phyloP scores from a whole-genome alignment of 2,797 vertebrate genomes.

The Masticophis lateralis region DNA sequence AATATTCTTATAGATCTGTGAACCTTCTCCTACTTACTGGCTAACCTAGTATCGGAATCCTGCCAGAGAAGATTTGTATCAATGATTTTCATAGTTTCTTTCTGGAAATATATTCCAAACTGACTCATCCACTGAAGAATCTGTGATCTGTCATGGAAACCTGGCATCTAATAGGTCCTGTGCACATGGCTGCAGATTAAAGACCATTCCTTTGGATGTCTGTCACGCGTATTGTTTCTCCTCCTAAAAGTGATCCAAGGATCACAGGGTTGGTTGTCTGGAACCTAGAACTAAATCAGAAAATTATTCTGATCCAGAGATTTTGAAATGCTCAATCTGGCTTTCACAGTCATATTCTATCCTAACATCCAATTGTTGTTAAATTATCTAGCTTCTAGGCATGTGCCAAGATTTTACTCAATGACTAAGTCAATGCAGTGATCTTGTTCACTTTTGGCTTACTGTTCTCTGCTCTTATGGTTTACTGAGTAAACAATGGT shows the following conservation, averaged over 20 bases:
- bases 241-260: not conserved
- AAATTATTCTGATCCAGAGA: too few relatives aligned
- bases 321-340: not conserved
- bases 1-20: not conserved
- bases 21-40: not conserved
- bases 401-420: constrained; percentile 61
- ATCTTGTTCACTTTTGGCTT: not conserved
- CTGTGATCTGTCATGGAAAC: not conserved
- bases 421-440: constrained; percentile 10
- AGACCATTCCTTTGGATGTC: not conserved
- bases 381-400: constrained; percentile 53
- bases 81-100: not conserved
- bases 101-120: not conserved
- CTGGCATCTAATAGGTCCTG: not conserved
- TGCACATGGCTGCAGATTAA: not conserved
- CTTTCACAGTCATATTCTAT: constrained; percentile 11
- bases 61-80: not conserved
- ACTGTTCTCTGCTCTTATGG: not conserved
- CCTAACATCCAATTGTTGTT: constrained; percentile 34
- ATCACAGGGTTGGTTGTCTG: not conserved
- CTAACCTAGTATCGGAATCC: not conserved
- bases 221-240: not conserved
- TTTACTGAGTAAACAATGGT: not conserved
- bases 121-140: not conserved
- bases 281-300: not conserved